Base-by-base conservation (phyloP, 2,888 invertebrate genomes). In the Congeria kusceri region DNA sequence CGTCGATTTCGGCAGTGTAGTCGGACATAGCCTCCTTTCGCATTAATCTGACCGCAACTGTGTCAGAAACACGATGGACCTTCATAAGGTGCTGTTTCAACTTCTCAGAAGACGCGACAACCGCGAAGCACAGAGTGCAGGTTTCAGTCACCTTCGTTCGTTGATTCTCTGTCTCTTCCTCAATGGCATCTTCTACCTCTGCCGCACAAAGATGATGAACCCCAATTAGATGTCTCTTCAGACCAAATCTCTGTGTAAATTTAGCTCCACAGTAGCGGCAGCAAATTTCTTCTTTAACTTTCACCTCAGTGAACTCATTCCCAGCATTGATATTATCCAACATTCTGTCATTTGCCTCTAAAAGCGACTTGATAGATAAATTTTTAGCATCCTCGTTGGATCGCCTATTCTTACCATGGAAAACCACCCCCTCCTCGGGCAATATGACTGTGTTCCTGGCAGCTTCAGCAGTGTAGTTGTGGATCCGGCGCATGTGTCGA, bases 401-500 rank as follows among this genome's bases (percentile, higher is more conserved):
- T 20, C 53, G 2, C n/a, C 53, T 15, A 39, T 46, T 70, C 18
- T 47, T 66, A 13, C n/a, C 20, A 46, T 74, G 67, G 39, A 39
- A 39, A 3, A 39, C 39, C n/a, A 57, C 67, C 47, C 39, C 44
- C 39, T 80, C 76, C 58, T 76, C 72, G 11, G 73, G 64, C 58
- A 72, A 44, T 18, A 80, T 74, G 77, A 77, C 77, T 32, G 74
- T 74, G 25, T 77, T 77, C 28, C 70, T 65, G 0, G 77, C 77
- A 20, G 77, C 70, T 18, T 81, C 81, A 28, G 74, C 49, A 3
- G 81, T 67, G 39, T 66, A 81, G 27, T 77, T 73, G 44, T 81
- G 81, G 18, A 74, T 77, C 32, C 74, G 39, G 53, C 74, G 77
- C 29, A 82, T 61, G 66, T 82, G 82, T 28, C 80, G 62, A 18